These are phyloP conservation scores for Acropternis orthonyx DNA, from an alignment of 2,797 vertebrate genomes.

Conservation along the genomic window DNA sequence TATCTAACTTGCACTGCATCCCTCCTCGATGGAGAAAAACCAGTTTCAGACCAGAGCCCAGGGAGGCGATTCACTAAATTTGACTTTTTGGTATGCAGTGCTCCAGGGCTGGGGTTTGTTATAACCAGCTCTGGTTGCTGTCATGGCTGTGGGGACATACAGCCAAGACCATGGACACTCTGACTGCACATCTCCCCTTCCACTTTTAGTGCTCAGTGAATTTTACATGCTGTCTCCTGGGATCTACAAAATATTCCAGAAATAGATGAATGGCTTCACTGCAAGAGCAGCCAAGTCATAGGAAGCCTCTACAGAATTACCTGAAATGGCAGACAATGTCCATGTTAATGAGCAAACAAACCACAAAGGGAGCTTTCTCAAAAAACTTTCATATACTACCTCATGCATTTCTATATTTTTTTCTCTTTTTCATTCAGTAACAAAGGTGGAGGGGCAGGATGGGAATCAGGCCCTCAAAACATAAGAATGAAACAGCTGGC, in stretches of 20 bases:
- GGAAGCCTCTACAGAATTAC: not conserved
- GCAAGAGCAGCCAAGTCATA: not conserved
- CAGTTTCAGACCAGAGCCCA: not conserved
- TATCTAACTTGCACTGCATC: not conserved
- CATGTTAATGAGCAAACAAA: not conserved
- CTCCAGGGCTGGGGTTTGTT: not conserved
- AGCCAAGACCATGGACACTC: not conserved
- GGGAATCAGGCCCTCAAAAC: not conserved
- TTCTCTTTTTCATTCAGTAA: not conserved
- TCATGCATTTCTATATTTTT: not conserved
- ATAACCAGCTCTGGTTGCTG: not conserved
- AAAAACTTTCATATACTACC: not conserved
- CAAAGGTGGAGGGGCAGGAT: not conserved
- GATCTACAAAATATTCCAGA: not conserved
- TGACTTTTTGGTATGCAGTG: not conserved
- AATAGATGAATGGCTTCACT: not conserved
- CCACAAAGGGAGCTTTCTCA: not conserved
- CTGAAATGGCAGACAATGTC: not conserved
- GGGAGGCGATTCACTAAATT: not conserved
- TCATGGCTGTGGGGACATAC: not conserved
- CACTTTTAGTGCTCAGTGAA: not conserved
- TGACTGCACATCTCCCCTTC: not conserved
- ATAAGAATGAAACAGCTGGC: not conserved
- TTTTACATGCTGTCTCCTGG: not conserved
- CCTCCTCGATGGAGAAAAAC: fast-evolving